Percentiles rank a stretch among this genome's conserved stretches.
phyloP scores from a whole-genome alignment of 2,888 invertebrate genomes.

The Amphipoea lucens region DNA sequence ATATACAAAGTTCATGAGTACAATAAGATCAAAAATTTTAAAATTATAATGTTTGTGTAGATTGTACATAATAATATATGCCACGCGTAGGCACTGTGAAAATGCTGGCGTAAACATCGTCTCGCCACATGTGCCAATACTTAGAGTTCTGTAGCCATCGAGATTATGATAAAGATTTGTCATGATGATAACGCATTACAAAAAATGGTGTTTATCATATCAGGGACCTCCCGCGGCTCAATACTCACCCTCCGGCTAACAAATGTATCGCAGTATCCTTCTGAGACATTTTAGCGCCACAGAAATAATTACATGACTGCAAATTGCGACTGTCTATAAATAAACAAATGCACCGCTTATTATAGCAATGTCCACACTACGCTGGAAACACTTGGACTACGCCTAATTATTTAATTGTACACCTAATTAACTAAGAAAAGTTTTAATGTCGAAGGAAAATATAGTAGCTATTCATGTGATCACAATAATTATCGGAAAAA shows the following conservation, averaged over 20 bases:
- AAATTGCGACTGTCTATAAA: slow-evolving; percentile 89
- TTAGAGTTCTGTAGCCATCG: slow-evolving; percentile 58
- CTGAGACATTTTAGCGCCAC: slow-evolving; percentile 92
- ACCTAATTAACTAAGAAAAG: slow-evolving; percentile 52
- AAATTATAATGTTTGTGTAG: slow-evolving; percentile 39
- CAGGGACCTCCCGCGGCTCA: slow-evolving; percentile 49
- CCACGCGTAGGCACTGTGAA: slow-evolving; percentile 69
- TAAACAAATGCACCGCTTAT: slow-evolving; percentile 87
- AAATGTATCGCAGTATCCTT: slow-evolving; percentile 97
- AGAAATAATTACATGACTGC: slow-evolving; percentile 88
- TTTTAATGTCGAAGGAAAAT: slow-evolving; percentile 50
- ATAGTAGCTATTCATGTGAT: slow-evolving; percentile 61
- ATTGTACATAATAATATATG: slow-evolving; percentile 16
- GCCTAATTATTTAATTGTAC: slow-evolving; percentile 51
- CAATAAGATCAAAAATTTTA: background rate
- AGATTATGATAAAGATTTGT: slow-evolving; percentile 66
- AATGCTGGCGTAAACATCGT: slow-evolving; percentile 77
- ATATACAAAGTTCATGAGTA: background rate
- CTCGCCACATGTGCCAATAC: slow-evolving; percentile 77
- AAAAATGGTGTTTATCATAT: slow-evolving; percentile 42
- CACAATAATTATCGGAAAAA: slow-evolving; percentile 69
- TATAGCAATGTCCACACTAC: slow-evolving; percentile 74
- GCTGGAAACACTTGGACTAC: slow-evolving; percentile 59
- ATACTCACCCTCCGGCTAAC: slow-evolving; percentile 97
- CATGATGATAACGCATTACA: slow-evolving; percentile 62